phyloP scores from a whole-genome alignment of 2,888 invertebrate genomes.

The Polylopha cassiicola region DNA sequence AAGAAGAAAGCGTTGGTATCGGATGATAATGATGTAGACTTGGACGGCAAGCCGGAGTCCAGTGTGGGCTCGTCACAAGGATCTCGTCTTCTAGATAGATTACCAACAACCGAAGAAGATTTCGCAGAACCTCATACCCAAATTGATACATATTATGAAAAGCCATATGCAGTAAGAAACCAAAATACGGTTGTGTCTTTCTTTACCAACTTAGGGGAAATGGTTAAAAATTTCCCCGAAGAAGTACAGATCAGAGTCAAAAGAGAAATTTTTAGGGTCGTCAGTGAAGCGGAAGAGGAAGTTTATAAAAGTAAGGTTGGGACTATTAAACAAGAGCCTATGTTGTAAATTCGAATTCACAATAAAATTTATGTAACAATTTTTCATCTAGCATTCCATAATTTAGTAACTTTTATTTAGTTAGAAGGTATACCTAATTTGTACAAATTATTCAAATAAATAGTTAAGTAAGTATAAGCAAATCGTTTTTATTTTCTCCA shows the following conservation, averaged over 20 bases:
- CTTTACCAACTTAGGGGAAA: slow-evolving; percentile 19
- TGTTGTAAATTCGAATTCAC: no score
- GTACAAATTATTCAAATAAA: no score
- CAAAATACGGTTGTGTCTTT: slow-evolving; percentile 14
- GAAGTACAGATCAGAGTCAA: slow-evolving; percentile 12
- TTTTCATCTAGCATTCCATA: no score
- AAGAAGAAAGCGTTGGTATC: not conserved
- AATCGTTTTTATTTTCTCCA: no score
- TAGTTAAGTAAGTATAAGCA: no score
- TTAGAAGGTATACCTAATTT: no score
- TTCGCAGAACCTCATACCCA: not conserved
- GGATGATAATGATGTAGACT: slow-evolving; percentile 1
- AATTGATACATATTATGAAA: slow-evolving; percentile 1
- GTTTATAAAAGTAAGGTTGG: not conserved
- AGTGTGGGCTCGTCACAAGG: not conserved
- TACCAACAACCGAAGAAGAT: no score
- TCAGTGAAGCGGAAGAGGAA: slow-evolving; percentile 17
- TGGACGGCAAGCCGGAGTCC: no score
- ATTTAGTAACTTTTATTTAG: no score
- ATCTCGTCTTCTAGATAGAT: not conserved
- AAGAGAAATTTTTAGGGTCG: slow-evolving; percentile 13
- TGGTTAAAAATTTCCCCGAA: slow-evolving; percentile 11
- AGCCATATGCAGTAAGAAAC: not conserved
- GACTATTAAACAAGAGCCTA: no score
- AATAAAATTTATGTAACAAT: no score